Evolutionary conservation across 2,797 vertebrate genomes (phyloP), one percentile per base, ranked within the genome.

Genomic region (Nyctibius grandis): DNA sequence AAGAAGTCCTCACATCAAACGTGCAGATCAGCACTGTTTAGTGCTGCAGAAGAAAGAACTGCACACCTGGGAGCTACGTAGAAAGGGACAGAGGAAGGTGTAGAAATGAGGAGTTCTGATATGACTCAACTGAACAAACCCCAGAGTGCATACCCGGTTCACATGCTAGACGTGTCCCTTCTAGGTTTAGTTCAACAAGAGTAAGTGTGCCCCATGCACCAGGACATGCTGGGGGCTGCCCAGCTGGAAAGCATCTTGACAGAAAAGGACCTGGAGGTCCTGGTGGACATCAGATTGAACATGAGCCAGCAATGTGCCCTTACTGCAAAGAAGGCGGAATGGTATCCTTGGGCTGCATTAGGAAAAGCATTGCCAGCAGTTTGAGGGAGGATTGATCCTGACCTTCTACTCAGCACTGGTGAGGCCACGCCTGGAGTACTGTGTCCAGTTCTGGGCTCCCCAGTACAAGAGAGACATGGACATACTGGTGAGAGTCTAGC

Each of bases 101-200:
- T 44, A 75, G 82, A 93, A 91, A 53, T 10, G 17, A 8, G 22
- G n/a, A 76, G 7, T 0, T 48, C 40, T 47, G 65, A 8, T 51
- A 36, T 4, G 23, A 60, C 12, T 45, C 12, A 67, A 5, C 7
- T 25, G 33, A 75, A 42, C 15, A 45, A 33, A 53, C 5, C 14
- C 11, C 12, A 38, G 51, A 29, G 34, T 9, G 2, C 0, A 1
- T 21, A 65, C 16, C 18, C 45, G 11, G 28, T 68, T 72, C 22
- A 60, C 3, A 18, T 8, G 28, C 15, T 38, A 34, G 16, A 31
- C 0, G 0, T 25, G 42, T 70, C 31, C 47, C 48, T 3, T 1
- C 53, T 44, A 56, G 31, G 13, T 72, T 78, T 81, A 60, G 75
- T 40, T 81, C 73, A 83, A 21, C n/a, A 85, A 79, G 36, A 19